Base-by-base conservation (phyloP, 1,140 invertebrate species). In the Caenorhabditis tropicalis region DNA sequence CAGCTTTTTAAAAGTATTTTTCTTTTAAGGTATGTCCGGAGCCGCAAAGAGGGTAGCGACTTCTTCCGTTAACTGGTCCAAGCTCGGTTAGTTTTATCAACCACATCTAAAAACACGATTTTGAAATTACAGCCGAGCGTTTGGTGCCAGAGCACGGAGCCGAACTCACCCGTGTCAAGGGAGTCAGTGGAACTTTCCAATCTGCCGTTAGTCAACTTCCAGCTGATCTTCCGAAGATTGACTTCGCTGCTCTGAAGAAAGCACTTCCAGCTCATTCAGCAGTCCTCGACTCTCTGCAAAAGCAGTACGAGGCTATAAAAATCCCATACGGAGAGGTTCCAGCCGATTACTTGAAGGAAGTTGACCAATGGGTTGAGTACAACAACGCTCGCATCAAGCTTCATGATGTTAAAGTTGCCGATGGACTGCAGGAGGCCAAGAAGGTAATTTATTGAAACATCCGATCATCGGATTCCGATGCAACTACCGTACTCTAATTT, bases 231-330 rank as follows among this genome's bases (percentile, higher is more conserved):
- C 90, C 90, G 15, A 91, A 91, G 82, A 79, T 91, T 29, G 89
- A 91, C 80, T 91, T 91, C 58, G 89, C 89, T 24, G 88, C 86
- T 19, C 79, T 91, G 83, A 91, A 91, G 88, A 91, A 91, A 85
- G 85, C 87, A 39, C 85, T 91, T 86, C 90, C 90, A 43, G 84
- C 88, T 60, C 89, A 91, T 46, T 49, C 88, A 3, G 86, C 86
- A 21, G 79, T 88, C 27, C 74, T 91, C 27, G 90, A 91, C 58
- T 81, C 88, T 33, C 88, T 91, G 12, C 90, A 91, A 79, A 91
- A 91, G 81, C 90, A 91, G 81, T 91, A 90, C 79, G 90, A 91
- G 70, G 51, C 89, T 24, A 33, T 91, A n/a, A 90, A 88, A 74
- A 89, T 91, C 48, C 89, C 58, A 82, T 88, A 91, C 82, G 89